Percentiles rank a stretch among this genome's conserved stretches.
Conservation (phyloP, 2,797 vertebrate species). For the Characodon lateralis region DNA sequence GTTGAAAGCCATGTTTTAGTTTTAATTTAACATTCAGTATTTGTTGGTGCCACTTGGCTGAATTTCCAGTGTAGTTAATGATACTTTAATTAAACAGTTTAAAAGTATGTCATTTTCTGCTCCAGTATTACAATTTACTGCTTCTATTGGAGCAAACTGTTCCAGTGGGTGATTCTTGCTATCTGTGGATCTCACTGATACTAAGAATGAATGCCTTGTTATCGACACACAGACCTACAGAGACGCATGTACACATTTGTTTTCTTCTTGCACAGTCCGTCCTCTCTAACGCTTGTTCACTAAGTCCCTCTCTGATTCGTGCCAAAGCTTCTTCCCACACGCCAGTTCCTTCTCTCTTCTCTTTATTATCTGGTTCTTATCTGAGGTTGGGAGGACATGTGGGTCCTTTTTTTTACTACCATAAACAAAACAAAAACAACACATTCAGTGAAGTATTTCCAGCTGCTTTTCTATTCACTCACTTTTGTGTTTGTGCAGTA, state of each 20-base stretch:
- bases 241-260: constrained; percentile 13
- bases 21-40: constrained; percentile 4
- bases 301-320: constrained; percentile 6
- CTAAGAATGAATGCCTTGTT: constrained; percentile 58
- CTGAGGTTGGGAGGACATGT: constrained; percentile 5
- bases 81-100: constrained; percentile 14
- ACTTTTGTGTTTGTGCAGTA: not conserved
- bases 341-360: constrained; percentile 53
- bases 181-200: constrained; percentile 56
- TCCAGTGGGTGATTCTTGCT: constrained; percentile 42
- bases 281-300: constrained; percentile 29
- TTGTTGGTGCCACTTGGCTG: constrained; percentile 3
- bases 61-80: not conserved
- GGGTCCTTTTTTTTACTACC: constrained; percentile 26
- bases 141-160: constrained; percentile 16
- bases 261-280: constrained; percentile 26
- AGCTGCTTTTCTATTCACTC: constrained; percentile 3
- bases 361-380: constrained; percentile 45
- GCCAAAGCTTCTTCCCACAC: constrained; percentile 55
- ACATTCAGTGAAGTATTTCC: not conserved
- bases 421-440: constrained; percentile 18
- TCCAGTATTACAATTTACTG: not conserved
- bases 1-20: constrained; percentile 1
- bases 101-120: constrained; percentile 17
- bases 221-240: constrained; percentile 12